A percentile compares a stretch with the other conserved stretches of the same genome.
Evolutionary conservation across 92 coral and sea anemone species (phyloP).

Genomic region (Palythoa caribaeorum): DNA sequence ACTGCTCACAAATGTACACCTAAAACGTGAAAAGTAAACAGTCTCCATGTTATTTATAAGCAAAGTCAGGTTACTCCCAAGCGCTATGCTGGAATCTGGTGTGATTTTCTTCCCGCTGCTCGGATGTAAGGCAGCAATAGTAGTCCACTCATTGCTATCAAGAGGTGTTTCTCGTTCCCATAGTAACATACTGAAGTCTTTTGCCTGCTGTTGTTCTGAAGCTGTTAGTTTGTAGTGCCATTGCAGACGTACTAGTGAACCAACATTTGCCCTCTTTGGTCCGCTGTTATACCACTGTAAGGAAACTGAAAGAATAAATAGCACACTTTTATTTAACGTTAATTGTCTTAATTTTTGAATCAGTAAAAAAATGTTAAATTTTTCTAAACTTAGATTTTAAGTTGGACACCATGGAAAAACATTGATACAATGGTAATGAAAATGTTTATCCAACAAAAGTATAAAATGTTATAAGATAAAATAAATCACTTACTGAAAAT

Average conservation of each 20-base stretch:
- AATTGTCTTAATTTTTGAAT: too few species aligned
- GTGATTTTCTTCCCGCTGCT: conserved; percentile 23
- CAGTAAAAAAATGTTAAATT: too few species aligned
- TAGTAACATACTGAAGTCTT: conserved; percentile 29
- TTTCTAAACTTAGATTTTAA: too few species aligned
- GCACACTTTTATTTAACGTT: neutral
- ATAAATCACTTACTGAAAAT: too few species aligned
- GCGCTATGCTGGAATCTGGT: conserved; percentile 26
- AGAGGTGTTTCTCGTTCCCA: conserved; percentile 39
- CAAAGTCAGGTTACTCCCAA: conserved; percentile 26
- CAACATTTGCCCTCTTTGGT: neutral
- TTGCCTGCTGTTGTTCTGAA: conserved; percentile 28
- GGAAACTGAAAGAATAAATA: conserved; percentile 7
- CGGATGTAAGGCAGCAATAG: conserved; percentile 34
- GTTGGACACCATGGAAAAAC: too few species aligned
- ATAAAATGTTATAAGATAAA: too few species aligned
- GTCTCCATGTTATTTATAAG: conserved; percentile 23
- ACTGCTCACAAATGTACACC: conserved; percentile 38
- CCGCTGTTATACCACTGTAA: conserved; percentile 43
- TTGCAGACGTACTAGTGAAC: neutral
- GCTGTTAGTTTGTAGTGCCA: conserved; percentile 41
- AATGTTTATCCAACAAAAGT: too few species aligned
- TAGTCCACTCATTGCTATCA: conserved; percentile 35
- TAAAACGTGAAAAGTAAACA: conserved; percentile 42
- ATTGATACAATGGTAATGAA: too few species aligned